phyloP scores from a whole-genome alignment of 1,140 invertebrate species.

The Drosophila rufa region DNA sequence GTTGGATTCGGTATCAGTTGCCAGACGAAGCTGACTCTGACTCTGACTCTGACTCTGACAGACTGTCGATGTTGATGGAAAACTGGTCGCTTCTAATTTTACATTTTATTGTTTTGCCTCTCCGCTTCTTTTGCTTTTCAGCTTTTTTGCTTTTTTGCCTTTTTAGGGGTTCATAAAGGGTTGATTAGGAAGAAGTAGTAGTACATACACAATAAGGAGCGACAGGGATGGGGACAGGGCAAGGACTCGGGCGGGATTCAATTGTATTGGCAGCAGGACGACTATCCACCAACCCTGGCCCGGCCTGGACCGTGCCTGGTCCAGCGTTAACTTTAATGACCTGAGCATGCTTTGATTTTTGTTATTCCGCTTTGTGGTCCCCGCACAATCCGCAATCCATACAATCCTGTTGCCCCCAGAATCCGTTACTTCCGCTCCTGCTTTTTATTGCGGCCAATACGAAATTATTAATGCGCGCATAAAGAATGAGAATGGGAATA shows the following conservation, averaged over 20 bases:
- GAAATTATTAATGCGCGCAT: constrained; percentile 72
- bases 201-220: constrained; percentile 14
- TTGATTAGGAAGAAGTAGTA: constrained; percentile 68
- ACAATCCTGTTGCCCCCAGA: background rate
- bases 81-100: constrained; percentile 72
- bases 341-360: constrained; percentile 77
- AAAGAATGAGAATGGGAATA: constrained; percentile 28
- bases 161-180: constrained; percentile 79
- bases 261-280: constrained; percentile 43
- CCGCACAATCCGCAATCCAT: constrained; percentile 6
- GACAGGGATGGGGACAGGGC: background rate
- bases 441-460: constrained; percentile 74
- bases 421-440: background rate
- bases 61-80: constrained; percentile 25
- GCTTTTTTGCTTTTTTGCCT: constrained; percentile 28
- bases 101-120: constrained; percentile 74
- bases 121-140: constrained; percentile 21
- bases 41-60: constrained; percentile 32
- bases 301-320: constrained; percentile 3
- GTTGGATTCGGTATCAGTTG: background rate
- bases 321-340: constrained; percentile 68
- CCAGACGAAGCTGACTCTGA: background rate
- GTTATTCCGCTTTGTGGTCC: constrained; percentile 67
- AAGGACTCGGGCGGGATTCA: constrained; percentile 18
- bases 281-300: constrained; percentile 30